Evolutionary conservation across 2,888 invertebrate species (phyloP), one percentile per base, ranked within the genome.

Genomic region (Pyrrhosoma nymphula): DNA sequence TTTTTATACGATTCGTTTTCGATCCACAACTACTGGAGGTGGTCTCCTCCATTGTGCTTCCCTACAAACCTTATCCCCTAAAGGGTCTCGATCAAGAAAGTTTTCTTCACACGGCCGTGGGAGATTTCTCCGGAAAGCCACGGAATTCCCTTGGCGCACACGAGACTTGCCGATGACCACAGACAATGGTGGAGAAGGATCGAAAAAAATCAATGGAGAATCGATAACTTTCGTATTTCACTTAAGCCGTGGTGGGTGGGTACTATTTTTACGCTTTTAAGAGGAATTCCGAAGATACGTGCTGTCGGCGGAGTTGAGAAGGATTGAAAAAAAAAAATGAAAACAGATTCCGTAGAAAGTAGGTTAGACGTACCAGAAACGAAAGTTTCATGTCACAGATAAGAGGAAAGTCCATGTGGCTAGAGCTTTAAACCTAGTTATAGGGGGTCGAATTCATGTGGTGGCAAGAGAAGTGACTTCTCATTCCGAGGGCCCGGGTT

Each of bases 51-150:
- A 39, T 93, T 93, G 82, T 93, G 69, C 69, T 93, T 4, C 47
- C 16, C 93, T 93, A 75, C 47, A 75, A 47, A 93, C 93, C 69
- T 60, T n/a, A 75, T 47, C 47, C 47, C 93, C 93, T 47, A 69
- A 69, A 35, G 93, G n/a, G 35, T 93, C 12, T 93, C 93, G 93
- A 93, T 93, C 39, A 55, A 69, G 93, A 93, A 91, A 91, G 91
- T 91, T 91, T 26, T 23, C 39, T 63, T 91, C 91, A 39, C 91
- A 91, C 91, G 91, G 35, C 39, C 91, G 91, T 91, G 91, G 91
- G 91, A 91, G 91, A 63, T 91, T 89, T 91, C 60, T 47, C 69
- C 93, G 3, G 69, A 69, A 93, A 93, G 60, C 91, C 56, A 39
- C 93, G 69, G 69, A 93, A 93, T 93, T 93, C 69, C 93, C 93